phyloP scores from a whole-genome alignment of 2,113 vertebrate genomes.

The Crocuta crocuta region DNA sequence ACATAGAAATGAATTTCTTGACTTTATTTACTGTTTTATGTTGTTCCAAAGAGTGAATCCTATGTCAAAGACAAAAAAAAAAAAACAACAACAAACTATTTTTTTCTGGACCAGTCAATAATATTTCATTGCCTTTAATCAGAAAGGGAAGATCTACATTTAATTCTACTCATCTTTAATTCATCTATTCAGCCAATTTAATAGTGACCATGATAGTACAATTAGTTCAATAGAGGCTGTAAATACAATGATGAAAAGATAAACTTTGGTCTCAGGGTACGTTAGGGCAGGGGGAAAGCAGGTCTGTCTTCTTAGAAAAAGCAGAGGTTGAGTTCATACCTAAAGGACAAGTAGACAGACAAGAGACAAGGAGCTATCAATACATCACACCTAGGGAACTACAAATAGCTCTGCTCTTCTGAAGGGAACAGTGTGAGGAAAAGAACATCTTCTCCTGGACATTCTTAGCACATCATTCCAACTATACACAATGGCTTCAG shows the following conservation, averaged over 20 bases:
- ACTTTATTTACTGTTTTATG: not conserved
- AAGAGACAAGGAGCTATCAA: not conserved
- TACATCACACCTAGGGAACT: not conserved
- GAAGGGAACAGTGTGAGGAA: not conserved
- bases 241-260: no score
- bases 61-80: not conserved
- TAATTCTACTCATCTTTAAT: not conserved
- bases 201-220: not conserved
- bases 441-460: not conserved
- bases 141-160: not conserved
- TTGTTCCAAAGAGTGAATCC: not conserved
- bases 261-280: not conserved
- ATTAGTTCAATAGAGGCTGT: not conserved
- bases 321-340: not conserved
- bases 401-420: not conserved
- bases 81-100: not conserved
- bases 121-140: not conserved
- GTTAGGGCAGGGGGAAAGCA: not conserved
- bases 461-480: not conserved
- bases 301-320: not conserved
- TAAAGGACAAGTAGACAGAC: not conserved
- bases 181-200: not conserved
- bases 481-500: not conserved
- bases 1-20: not conserved
- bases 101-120: not conserved